Base-by-base conservation (phyloP, 1,140 invertebrate genomes). In the Cyclina sinensis region DNA sequence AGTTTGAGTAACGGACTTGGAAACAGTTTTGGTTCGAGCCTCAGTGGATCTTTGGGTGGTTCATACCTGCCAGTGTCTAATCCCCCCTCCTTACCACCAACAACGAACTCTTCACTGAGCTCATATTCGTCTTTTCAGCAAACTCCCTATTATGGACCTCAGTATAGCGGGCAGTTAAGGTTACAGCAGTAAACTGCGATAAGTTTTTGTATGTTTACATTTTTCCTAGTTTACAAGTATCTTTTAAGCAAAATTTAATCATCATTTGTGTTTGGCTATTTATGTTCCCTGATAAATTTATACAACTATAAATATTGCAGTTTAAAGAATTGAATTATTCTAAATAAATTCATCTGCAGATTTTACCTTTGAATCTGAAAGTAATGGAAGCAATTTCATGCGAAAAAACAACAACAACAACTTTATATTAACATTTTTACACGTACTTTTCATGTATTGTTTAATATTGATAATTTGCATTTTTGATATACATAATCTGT, bases 91-190 rank as follows among this genome's bases (percentile, higher is more conserved):
- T 30, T 91, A 51, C 88, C 91, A 27, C 79, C 85, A 37, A 59
- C 87, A 14, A 80, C 57, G 7, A 84, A 81, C 39, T 85, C 90
- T 7, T 76, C 83, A 30, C 54, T 91, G 14, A 48, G 89, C 21
- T 76, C 86, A 4, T 93, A 93, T 62, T 68, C 91, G 0, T 79
- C 91, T 14, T 79, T 94, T 48, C 90, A 92, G 62, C 93, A 92
- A 73, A 74, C 79, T 14, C 84, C 89, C n/a, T 94, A 93, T 80
- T 91, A 90, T 39, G 86, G 85, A 24, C 65, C 91, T 11, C 91
- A 92, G 46, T 93, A 93, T 84, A 46, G 91, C 2, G 88, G 89
- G 27, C 89, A 91, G 30, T 70, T 90, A 35, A 73, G 91, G 35
- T 54, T 90, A 0, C 91, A 91, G 54, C 81, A 83, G 65, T 81